A percentile compares a stretch with the other conserved stretches of the same genome.
Evolutionary conservation across 2,113 vertebrate genomes (phyloP).

Genomic region (Malaclemys terrapin): DNA sequence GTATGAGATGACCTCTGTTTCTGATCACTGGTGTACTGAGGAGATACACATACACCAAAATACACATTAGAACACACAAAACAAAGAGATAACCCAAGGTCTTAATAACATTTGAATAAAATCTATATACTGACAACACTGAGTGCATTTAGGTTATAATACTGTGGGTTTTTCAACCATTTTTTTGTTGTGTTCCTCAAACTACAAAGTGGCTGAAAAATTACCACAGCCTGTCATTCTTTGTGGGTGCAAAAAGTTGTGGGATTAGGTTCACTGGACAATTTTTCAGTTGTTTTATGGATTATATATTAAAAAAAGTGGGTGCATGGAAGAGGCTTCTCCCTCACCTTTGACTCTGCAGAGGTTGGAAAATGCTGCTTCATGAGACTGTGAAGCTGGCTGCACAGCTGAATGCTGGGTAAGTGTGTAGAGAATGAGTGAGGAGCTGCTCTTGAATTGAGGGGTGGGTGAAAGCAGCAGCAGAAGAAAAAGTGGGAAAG

Average conservation of each 20-base stretch:
- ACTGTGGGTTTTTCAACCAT: neutral
- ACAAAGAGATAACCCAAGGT: neutral
- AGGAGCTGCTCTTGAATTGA: neutral
- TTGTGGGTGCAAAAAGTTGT: neutral
- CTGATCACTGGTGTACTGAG: neutral
- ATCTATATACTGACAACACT: neutral
- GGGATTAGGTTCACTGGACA: neutral
- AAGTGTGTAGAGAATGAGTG: neutral
- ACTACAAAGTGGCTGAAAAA: neutral
- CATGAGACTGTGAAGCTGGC: neutral
- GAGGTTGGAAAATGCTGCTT: neutral
- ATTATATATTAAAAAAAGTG: neutral
- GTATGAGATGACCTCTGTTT: neutral
- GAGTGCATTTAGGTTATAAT: neutral
- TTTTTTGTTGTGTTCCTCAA: neutral
- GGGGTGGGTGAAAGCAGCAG: neutral
- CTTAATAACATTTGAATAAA: neutral
- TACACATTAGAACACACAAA: neutral
- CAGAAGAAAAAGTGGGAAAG: neutral
- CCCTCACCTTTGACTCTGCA: neutral
- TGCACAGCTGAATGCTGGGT: neutral
- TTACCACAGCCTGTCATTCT: neutral
- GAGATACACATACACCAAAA: neutral
- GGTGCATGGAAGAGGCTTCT: neutral
- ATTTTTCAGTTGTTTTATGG: neutral